A percentile compares a stretch with the other conserved stretches of the same genome.
Conservation (phyloP, 2,113 vertebrate species). For the Micronisus gabar region DNA sequence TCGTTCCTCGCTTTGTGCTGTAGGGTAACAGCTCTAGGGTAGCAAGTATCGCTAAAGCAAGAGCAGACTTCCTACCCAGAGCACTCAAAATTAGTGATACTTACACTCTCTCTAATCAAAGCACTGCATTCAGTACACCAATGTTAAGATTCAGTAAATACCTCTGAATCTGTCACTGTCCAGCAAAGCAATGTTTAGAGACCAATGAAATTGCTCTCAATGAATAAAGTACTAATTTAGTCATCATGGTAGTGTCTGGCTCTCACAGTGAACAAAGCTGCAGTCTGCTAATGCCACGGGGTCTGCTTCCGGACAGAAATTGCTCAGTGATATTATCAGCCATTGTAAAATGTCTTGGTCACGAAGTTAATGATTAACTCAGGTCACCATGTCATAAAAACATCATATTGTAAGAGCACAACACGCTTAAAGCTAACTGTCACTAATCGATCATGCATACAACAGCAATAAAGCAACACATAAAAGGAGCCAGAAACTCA, state of each 20-base stretch:
- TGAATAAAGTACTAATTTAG: background rate
- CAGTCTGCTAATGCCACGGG: background rate
- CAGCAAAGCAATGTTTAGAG: background rate
- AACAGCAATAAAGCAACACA: background rate
- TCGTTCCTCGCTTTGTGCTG: background rate
- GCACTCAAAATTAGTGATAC: background rate
- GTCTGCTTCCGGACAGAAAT: constrained; percentile 1
- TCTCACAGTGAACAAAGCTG: background rate
- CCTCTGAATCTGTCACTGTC: background rate
- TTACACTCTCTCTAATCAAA: background rate
- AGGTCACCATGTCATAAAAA: constrained; percentile 9
- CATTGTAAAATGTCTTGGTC: constrained; percentile 50
- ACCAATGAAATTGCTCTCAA: background rate
- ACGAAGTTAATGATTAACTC: constrained; percentile 68
- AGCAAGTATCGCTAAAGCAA: background rate
- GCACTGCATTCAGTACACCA: background rate
- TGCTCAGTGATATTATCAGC: constrained; percentile 23
- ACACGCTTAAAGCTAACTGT: background rate
- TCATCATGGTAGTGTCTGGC: background rate
- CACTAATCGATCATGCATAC: background rate
- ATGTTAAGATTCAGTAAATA: background rate
- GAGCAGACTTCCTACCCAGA: background rate
- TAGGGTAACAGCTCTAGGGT: background rate
- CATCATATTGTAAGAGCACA: background rate
- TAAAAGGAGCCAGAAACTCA: background rate